Percentiles rank a stretch among this genome's conserved stretches.
Evolutionary conservation across 2,888 invertebrate genomes (phyloP).

Genomic region (Apodemia zela): DNA sequence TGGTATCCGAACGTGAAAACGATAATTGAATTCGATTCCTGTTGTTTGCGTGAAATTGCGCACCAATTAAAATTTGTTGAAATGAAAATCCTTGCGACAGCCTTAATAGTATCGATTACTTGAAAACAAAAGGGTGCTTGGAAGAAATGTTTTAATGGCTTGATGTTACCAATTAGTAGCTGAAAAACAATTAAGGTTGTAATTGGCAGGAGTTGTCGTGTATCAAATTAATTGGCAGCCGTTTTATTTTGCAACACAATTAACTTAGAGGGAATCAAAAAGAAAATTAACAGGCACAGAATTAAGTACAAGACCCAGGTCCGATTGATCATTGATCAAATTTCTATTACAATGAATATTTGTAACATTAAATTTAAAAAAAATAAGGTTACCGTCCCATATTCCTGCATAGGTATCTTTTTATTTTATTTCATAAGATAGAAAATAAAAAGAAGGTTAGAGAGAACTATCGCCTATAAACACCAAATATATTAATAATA

Average conservation of each 20-base stretch:
- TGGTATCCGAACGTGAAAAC: conserved; percentile 67
- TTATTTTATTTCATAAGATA: too few species aligned
- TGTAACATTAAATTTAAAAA: too few species aligned
- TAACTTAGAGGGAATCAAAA: not conserved
- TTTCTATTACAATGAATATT: too few species aligned
- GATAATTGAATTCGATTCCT: conserved; percentile 72
- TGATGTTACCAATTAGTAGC: conserved; percentile 3
- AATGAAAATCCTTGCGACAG: conserved; percentile 34
- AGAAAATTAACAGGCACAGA: not conserved
- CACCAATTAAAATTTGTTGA: conserved; percentile 69
- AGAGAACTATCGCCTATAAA: too few species aligned
- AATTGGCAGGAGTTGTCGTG: not conserved
- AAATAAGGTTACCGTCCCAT: too few species aligned
- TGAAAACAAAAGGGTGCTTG: conserved; percentile 5
- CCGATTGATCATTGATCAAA: too few species aligned
- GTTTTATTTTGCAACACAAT: not conserved
- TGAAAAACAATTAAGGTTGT: not conserved
- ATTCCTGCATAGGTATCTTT: too few species aligned
- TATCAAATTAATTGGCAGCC: not conserved
- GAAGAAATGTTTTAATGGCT: conserved; percentile 4
- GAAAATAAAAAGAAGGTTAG: too few species aligned
- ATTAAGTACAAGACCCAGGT: too few species aligned
- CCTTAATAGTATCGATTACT: conserved; percentile 17
- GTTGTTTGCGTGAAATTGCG: conserved; percentile 66
- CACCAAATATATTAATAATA: too few species aligned